Percentiles rank a stretch among this genome's conserved stretches.
Evolutionary conservation across 1,140 invertebrate genomes (phyloP).

Genomic region (Bombus picipes): DNA sequence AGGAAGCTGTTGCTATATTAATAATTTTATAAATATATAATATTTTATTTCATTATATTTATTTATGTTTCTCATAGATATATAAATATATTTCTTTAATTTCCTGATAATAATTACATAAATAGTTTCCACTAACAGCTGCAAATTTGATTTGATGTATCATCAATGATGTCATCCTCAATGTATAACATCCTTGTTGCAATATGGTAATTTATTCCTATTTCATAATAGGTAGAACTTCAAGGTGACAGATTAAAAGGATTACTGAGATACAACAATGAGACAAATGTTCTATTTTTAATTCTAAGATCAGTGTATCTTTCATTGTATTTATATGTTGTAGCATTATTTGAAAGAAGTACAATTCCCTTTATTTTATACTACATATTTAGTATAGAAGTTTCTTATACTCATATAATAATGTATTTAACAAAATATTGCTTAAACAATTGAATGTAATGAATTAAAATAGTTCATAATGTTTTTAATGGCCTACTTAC

Average conservation of each 20-base stretch:
- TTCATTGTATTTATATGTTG: neutral
- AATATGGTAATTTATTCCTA: constrained; percentile 50
- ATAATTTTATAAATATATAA: neutral
- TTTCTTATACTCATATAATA: neutral
- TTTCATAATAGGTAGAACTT: constrained; percentile 50
- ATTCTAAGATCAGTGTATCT: neutral
- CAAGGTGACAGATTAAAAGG: constrained; percentile 48
- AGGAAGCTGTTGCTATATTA: neutral
- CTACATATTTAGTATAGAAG: neutral
- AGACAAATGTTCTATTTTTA: neutral
- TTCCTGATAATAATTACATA: constrained; percentile 42
- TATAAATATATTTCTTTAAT: constrained; percentile 1
- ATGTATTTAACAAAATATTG: neutral
- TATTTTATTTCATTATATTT: neutral
- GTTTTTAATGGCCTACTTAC: constrained; percentile 72
- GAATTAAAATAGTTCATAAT: constrained; percentile 1
- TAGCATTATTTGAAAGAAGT: neutral
- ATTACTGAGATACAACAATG: constrained; percentile 5
- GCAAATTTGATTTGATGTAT: constrained; percentile 56
- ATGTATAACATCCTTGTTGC: constrained; percentile 61
- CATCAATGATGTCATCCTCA: constrained; percentile 62
- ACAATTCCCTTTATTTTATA: neutral
- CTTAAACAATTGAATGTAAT: constrained; percentile 7
- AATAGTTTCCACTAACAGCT: constrained; percentile 36
- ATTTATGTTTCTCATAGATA: neutral